Evolutionary conservation across 1,140 invertebrate species (phyloP), one percentile per base, ranked within the genome.

Genomic region (Musca domestica): DNA sequence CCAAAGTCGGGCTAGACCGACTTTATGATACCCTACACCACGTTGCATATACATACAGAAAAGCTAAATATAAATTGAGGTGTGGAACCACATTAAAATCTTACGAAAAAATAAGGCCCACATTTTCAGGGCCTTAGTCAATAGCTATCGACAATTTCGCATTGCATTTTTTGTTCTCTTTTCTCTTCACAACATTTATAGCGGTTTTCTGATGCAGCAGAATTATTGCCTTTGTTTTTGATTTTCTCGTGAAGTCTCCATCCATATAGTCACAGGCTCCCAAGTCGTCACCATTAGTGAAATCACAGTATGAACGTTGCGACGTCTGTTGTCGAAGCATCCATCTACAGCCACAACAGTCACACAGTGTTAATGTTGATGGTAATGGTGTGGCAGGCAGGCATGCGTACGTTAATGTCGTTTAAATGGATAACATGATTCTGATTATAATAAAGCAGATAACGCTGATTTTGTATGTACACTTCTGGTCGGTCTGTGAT

Each of bases 361-460:
- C 34, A 27, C 19, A 12, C 27, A 30, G 27, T 61, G 56, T 61
- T 48, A 27, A 25, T 64, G 41, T 64, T 49, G 47, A 48, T 64
- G 49, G 61, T 64, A 65, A 65, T 66, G 68, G 52, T 69, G 68
- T 58, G 46, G 51, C 56, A 66, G 46, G 51, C 56, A 66, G 64
- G 64, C 64, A 69, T 69, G 68, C 68, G 68, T 66, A 52, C 64
- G 34, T 41, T 41, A 69, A 61, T 69, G 68, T 69, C 68, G 68
- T 69, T 41, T 69, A 69, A 69, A 69, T 69, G 64, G 64, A 66
- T 69, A 66, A 69, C 68, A 69, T 69, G 68, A 69, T 69, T 69
- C 66, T 51, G 68, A 69, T 69, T 69, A 69, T 69, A 58, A 69
- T 69, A 69, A 66, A 52, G 48, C 56, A 61, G 56, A 61, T 61